phyloP scores from a whole-genome alignment of 2,113 vertebrate genomes.

The Holacanthus passer region DNA sequence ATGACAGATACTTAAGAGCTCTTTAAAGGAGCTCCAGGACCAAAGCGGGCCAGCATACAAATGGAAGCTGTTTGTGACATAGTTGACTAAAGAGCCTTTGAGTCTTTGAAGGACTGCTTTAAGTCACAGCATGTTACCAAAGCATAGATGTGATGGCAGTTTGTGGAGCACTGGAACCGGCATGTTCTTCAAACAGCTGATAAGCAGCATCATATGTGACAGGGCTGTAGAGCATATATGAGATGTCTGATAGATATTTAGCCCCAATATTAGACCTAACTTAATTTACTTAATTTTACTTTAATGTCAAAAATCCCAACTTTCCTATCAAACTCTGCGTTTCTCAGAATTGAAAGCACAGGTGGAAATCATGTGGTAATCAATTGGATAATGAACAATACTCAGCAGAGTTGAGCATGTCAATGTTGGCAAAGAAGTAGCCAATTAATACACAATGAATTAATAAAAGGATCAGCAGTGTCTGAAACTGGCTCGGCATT shows the following conservation, averaged over 20 bases:
- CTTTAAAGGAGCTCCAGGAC: constrained; percentile 19
- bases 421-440: not conserved
- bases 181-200: not conserved
- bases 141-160: not conserved
- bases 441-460: constrained; percentile 20
- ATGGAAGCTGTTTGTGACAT: constrained; percentile 35
- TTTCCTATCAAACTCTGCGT: not conserved
- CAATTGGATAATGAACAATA: constrained; percentile 12
- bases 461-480: not conserved
- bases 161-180: not conserved
- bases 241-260: too few species aligned
- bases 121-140: not conserved
- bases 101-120: constrained; percentile 17
- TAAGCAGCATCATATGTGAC: not conserved
- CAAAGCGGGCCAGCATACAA: constrained; percentile 16
- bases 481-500: constrained; percentile 5
- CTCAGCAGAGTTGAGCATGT: constrained; percentile 4
- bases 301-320: not conserved
- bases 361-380: not conserved
- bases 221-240: not conserved
- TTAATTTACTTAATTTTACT: too few species aligned
- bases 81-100: constrained; percentile 4
- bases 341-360: not conserved
- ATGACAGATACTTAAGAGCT: constrained; percentile 12
- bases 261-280: too few species aligned